These are phyloP conservation scores for Tetramorium alpestre DNA, from an alignment of 1,140 invertebrate genomes.

Conservation along the genomic window DNA sequence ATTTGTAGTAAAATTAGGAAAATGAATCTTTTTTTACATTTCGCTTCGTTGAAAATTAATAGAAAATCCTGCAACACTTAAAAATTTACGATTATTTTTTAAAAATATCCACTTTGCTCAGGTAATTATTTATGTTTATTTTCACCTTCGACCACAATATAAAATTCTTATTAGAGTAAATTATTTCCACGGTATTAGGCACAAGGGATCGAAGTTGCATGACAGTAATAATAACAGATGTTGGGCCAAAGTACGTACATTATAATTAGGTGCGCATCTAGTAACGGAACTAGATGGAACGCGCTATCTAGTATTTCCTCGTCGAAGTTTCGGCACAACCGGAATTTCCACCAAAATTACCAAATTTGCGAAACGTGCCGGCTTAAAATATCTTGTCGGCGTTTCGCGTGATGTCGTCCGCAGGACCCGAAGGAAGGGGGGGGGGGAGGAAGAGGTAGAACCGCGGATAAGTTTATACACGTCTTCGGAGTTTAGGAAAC, in stretches of 20 bases:
- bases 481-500: slow-evolving; percentile 59
- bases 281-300: slow-evolving; percentile 42
- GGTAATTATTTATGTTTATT: background rate
- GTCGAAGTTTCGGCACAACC: slow-evolving; percentile 43
- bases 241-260: slow-evolving; percentile 49
- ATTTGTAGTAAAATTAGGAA: background rate
- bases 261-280: slow-evolving; percentile 51
- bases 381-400: slow-evolving; percentile 58
- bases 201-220: slow-evolving; percentile 48
- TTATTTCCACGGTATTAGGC: slow-evolving; percentile 33
- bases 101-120: background rate
- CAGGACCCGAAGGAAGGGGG: background rate
- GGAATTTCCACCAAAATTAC: slow-evolving; percentile 54
- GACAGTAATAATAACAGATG: slow-evolving; percentile 61
- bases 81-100: background rate
- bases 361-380: slow-evolving; percentile 54
- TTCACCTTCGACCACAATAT: background rate
- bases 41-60: background rate
- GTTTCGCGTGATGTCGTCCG: slow-evolving; percentile 46
- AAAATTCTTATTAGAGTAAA: slow-evolving; percentile 4
- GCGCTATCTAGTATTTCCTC: slow-evolving; percentile 50
- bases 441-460: background rate
- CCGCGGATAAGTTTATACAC: slow-evolving; percentile 59
- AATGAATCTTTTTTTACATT: background rate
- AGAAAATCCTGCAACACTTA: background rate